Evolutionary conservation across 2,797 vertebrate species (phyloP).

Genomic region (Platalea minor): DNA sequence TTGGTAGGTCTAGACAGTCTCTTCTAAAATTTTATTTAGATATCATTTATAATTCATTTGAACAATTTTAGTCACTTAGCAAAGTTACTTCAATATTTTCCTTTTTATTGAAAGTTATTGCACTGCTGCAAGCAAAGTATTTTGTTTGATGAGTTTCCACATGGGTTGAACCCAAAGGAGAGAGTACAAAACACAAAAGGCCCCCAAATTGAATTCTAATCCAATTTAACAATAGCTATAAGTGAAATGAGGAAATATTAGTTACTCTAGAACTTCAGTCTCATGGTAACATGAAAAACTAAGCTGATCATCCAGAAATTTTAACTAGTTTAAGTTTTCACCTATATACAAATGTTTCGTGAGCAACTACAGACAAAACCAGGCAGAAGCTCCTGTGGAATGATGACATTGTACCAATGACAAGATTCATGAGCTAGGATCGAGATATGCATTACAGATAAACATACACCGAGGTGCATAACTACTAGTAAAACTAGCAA

Average conservation of each 20-base stretch:
- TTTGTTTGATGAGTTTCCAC: constrained; percentile 13
- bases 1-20: neutral
- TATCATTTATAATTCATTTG: constrained; percentile 31
- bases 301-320: neutral
- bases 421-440: neutral
- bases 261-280: neutral
- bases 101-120: constrained; percentile 27
- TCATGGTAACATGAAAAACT: neutral
- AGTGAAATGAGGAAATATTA: neutral
- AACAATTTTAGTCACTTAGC: constrained; percentile 7
- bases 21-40: constrained; percentile 28
- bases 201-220: neutral
- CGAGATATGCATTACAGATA: neutral
- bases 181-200: neutral
- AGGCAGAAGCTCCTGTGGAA: neutral
- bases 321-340: neutral
- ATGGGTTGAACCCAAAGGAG: neutral
- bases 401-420: neutral
- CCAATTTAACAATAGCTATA: neutral
- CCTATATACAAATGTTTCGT: neutral
- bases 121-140: neutral
- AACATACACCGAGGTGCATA: neutral
- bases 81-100: neutral
- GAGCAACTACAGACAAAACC: neutral
- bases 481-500: neutral